These are phyloP conservation scores for Epicauta chinensis DNA, from an alignment of 1,140 invertebrate genomes.

Conservation along the genomic window DNA sequence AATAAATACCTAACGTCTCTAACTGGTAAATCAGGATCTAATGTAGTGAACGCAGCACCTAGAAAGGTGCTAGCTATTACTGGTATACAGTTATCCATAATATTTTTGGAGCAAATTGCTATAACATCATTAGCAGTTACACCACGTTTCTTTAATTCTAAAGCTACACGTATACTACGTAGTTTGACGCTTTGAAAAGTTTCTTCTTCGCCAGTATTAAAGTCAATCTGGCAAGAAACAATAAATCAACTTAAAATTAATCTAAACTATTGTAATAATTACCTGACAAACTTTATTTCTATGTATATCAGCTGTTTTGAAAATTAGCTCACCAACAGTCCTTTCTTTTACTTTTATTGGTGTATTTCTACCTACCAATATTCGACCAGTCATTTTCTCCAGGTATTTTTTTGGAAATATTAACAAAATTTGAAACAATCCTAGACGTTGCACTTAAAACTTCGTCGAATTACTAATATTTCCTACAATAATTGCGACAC, in stretches of 20 bases:
- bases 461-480: no score
- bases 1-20: conserved; percentile 10
- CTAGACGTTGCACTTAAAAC: no score
- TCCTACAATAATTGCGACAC: no score
- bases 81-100: conserved; percentile 45
- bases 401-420: no score
- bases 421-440: no score
- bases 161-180: conserved; percentile 42
- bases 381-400: no score
- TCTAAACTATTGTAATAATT: no score
- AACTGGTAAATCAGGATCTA: conserved; percentile 5
- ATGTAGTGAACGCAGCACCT: conserved; percentile 31
- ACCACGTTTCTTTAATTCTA: conserved; percentile 43
- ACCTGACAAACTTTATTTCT: conserved; percentile 22
- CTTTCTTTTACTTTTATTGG: no score
- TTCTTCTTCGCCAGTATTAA: conserved; percentile 42
- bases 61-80: conserved; percentile 43
- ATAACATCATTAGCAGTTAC: conserved; percentile 43
- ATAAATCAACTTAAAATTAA: background rate
- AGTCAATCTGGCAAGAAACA: conserved; percentile 44
- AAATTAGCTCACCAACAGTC: conserved; percentile 19
- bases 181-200: conserved; percentile 40
- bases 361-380: no score
- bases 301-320: conserved; percentile 14
- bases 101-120: conserved; percentile 43